A percentile compares a stretch with the other conserved stretches of the same genome.
Evolutionary conservation across 1,140 invertebrate genomes (phyloP).

Genomic region (Bombus picipes): DNA sequence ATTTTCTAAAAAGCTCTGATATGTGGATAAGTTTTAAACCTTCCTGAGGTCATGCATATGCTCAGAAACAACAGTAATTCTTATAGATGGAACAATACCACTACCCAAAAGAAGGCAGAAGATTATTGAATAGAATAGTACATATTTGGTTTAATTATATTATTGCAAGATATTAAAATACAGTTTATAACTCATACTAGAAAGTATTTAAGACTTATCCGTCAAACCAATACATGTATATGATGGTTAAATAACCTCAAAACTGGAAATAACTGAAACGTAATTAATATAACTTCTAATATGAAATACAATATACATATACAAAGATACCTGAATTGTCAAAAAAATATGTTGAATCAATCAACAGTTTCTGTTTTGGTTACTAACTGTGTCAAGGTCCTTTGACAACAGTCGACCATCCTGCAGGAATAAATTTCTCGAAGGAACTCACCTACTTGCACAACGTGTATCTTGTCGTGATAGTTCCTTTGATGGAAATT

Average conservation of each 20-base stretch:
- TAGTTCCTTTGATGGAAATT: conserved; percentile 60
- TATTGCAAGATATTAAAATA: too few species aligned
- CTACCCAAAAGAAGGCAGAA: too few species aligned
- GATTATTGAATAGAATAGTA: too few species aligned
- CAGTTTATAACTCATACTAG: too few species aligned
- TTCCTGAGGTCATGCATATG: too few species aligned
- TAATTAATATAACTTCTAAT: not conserved
- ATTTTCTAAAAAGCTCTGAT: not conserved
- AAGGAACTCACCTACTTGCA: conserved; percentile 80
- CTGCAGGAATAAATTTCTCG: not conserved
- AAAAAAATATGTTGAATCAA: not conserved
- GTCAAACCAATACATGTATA: not conserved
- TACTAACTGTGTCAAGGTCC: not conserved
- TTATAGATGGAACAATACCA: too few species aligned
- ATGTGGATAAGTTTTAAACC: not conserved
- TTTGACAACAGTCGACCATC: not conserved
- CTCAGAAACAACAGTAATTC: too few species aligned
- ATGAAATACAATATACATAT: not conserved
- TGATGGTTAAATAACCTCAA: not conserved
- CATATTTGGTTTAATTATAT: too few species aligned
- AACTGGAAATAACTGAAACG: not conserved
- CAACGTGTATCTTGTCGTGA: conserved; percentile 83
- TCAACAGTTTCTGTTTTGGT: conserved; percentile 1
- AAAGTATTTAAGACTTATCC: too few species aligned
- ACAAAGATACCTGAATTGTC: not conserved